phyloP scores from a whole-genome alignment of 2,797 vertebrate species.

The Coreius guichenoti region DNA sequence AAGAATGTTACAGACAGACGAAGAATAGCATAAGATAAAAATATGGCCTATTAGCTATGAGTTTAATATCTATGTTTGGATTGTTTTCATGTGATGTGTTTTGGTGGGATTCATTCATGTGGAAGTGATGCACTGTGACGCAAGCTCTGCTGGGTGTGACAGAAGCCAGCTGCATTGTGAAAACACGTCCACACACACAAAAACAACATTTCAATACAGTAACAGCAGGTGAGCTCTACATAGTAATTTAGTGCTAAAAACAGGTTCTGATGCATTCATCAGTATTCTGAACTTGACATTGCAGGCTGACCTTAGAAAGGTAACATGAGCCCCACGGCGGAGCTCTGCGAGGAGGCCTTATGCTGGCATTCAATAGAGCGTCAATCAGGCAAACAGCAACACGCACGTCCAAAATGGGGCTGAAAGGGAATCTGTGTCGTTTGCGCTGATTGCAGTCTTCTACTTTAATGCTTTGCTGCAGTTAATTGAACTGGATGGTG shows the following conservation, averaged over 20 bases:
- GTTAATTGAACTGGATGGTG: conserved; percentile 81
- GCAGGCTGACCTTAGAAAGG: conserved; percentile 42
- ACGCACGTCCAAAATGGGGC: conserved; percentile 9
- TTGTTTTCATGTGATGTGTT: conserved; percentile 56
- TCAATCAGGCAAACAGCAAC: conserved; percentile 11
- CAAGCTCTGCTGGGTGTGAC: conserved; percentile 61
- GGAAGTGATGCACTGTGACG: conserved; percentile 65
- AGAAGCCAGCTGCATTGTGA: conserved; percentile 57
- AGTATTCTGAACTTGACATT: conserved; percentile 45
- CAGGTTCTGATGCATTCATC: conserved; percentile 14
- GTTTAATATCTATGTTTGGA: conserved; percentile 16
- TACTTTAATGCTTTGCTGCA: conserved; percentile 74
- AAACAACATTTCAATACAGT: conserved; percentile 46
- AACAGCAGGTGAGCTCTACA: conserved; percentile 41
- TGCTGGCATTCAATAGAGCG: conserved; percentile 32
- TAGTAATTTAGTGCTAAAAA: neutral
- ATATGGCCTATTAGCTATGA: neutral
- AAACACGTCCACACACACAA: conserved; percentile 52
- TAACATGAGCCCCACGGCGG: conserved; percentile 34
- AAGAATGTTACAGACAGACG: neutral
- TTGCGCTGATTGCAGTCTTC: conserved; percentile 26
- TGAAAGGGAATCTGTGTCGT: conserved; percentile 22
- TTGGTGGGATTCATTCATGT: conserved; percentile 57
- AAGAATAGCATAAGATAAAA: neutral
- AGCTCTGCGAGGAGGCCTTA: conserved; percentile 33